Evolutionary conservation across 2,888 invertebrate species (phyloP), one percentile per base, ranked within the genome.

Genomic region (Nemotelus nigrinus): DNA sequence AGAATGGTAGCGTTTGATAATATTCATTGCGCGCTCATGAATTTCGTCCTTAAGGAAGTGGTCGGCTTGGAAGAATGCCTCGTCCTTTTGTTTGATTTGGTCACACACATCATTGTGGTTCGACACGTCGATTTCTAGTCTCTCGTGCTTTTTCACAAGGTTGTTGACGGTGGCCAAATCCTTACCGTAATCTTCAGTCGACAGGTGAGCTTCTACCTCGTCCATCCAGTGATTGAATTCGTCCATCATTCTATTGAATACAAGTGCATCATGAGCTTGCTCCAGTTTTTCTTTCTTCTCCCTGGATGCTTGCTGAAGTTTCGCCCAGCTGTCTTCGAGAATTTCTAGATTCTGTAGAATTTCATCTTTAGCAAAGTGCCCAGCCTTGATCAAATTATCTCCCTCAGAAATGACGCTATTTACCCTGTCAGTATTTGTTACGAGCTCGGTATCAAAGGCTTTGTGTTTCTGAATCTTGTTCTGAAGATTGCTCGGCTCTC

Each of bases 401-500:
- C 96, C 96, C 83, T 94, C 94, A 80, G 90, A 90, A 41, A 94
- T 92, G 0, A 98, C 94, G 57, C 93, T 92, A 79, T 94, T 93
- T 0, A 98, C 93, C 58, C 97, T 90, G 2, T 93, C 93, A 82
- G 96, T 93, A 86, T 97, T 98, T 41, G 97, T 96, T 6, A 93
- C 90, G 47, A 99, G 88, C 86, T 99, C 99, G 0, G 97, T 95
- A 85, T 99, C 98, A 85, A 99, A 99, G 0, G 97, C 97, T 0
- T 94, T 91, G 84, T 99, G 99, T 85, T 97, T 96, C 86, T 98
- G 97, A 47, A 97, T 95, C 88, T 98, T 98, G 83, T 94, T 95
- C 84, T 97, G 96, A n/a, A 99, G 89, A 87, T 99, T 99, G n/a
- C 94, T 96, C 0, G 96, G 93, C 83, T 99, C 99, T 76, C 96